Percentiles rank a stretch among this genome's conserved stretches.
Conservation (phyloP, 2,888 invertebrate genomes). For the Chrysolina americana region DNA sequence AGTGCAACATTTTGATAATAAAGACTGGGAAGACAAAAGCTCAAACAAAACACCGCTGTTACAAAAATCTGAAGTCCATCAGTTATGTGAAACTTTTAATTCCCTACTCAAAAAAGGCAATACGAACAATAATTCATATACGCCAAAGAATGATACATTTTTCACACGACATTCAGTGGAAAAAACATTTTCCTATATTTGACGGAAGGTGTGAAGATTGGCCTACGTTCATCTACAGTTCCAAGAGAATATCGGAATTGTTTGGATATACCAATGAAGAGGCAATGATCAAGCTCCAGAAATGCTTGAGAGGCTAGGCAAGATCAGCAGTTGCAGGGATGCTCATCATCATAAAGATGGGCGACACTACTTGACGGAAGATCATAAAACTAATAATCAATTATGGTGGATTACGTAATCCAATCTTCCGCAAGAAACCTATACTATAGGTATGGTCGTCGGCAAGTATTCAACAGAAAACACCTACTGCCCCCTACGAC, state of each 20-base stretch:
- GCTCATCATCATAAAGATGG: too few species aligned
- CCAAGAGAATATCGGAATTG: neutral
- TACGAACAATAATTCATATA: neutral
- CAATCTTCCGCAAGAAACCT: too few species aligned
- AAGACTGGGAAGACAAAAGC: neutral
- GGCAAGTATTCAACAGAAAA: too few species aligned
- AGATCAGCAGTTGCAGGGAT: neutral
- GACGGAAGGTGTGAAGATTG: neutral
- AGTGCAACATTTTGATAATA: neutral
- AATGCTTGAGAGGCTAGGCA: neutral
- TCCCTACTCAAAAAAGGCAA: too few species aligned
- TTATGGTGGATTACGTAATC: too few species aligned
- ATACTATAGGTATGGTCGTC: too few species aligned
- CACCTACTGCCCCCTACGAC: too few species aligned
- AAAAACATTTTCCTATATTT: constrained; percentile 6
- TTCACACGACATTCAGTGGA: neutral
- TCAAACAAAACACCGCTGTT: neutral
- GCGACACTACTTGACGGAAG: too few species aligned
- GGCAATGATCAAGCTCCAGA: too few species aligned
- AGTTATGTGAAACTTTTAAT: neutral
- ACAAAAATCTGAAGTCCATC: too few species aligned
- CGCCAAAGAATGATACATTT: neutral
- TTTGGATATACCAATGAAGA: neutral
- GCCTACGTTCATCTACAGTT: too few species aligned
- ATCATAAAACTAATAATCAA: too few species aligned